Conservation (phyloP, 2,797 vertebrate species). For the Hoplostethus atlanticus region DNA sequence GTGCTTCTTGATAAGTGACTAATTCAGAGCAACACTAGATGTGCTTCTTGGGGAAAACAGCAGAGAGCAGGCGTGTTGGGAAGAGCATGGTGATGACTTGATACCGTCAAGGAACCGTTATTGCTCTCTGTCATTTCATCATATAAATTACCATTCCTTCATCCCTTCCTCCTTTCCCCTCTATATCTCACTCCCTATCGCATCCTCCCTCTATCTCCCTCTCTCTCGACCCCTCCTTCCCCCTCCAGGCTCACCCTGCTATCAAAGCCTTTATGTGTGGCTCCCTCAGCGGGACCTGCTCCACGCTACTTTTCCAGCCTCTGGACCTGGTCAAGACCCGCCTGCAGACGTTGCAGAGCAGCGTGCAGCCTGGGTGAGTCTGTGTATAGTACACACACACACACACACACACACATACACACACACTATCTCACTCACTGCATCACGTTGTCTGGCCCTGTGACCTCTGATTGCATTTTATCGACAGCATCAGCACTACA, state of each 20-base stretch:
- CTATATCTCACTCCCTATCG: not conserved
- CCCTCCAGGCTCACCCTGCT: constrained; percentile 87
- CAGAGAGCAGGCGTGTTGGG: too few species aligned
- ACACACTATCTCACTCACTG: not conserved
- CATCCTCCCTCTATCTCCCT: not conserved
- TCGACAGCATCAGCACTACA: not conserved
- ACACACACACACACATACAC: not conserved
- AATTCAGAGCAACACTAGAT: too few species aligned
- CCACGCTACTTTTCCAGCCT: constrained; percentile 96
- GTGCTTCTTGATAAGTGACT: too few species aligned
- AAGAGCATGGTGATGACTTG: too few species aligned
- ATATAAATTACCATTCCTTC: too few species aligned
- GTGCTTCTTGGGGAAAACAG: too few species aligned
- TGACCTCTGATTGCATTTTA: not conserved
- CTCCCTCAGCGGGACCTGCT: constrained; percentile 95
- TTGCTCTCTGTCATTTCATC: too few species aligned
- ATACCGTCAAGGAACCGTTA: too few species aligned
- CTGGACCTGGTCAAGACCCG: constrained; percentile 96
- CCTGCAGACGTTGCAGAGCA: constrained; percentile 89
- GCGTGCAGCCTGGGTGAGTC: constrained; percentile 85
- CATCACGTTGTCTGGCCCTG: not conserved
- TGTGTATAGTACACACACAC: not conserved
- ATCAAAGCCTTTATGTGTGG: constrained; percentile 96
- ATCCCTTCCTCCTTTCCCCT: not conserved
- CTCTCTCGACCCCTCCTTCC: not conserved